Evolutionary conservation across 2,888 invertebrate genomes (phyloP), one percentile per base, ranked within the genome.

Genomic region (Brachyptera putata): DNA sequence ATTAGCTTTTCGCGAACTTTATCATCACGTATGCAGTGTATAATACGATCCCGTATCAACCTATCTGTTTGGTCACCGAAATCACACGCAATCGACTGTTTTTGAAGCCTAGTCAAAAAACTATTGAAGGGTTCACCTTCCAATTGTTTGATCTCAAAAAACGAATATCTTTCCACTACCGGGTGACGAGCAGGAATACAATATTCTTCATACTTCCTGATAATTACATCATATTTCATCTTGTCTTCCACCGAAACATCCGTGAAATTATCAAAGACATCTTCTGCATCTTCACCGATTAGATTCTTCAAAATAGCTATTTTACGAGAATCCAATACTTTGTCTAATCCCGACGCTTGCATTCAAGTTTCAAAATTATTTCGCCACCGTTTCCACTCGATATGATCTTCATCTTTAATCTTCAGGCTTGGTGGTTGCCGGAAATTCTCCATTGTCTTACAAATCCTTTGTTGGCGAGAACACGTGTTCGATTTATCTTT

Each of bases 401-500:
- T 46, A 24, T 21, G n/a, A n/a, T 21, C 46, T 24, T 46, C 22
- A 4, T 21, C 46, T 21, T 46, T 46, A 2, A 46, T 46, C n/a
- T 46, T 46, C 9, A 46, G 22, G 13, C n/a, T 24, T 24, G 46
- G 46, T 22, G 46, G 46, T 21, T 46, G 21, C 4, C 22, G 21
- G 22, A 46, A 22, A 22, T 24, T n/a, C n/a, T 46, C 46, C 46
- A 46, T 43, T 21, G n/a, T 46, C n/a, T n/a, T n/a, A n/a, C n/a
- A n/a, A n/a, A n/a, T n/a, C n/a, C n/a, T n/a, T n/a, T n/a, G n/a
- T n/a, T n/a, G n/a, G n/a, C n/a, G n/a, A n/a, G n/a, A n/a, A n/a
- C n/a, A n/a, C n/a, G n/a, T n/a, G n/a, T n/a, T n/a, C n/a, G n/a
- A n/a, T n/a, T n/a, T n/a, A n/a, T n/a, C n/a, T n/a, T n/a, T n/a